phyloP scores from a whole-genome alignment of 2,113 vertebrate genomes.

The Lutjanus erythropterus region DNA sequence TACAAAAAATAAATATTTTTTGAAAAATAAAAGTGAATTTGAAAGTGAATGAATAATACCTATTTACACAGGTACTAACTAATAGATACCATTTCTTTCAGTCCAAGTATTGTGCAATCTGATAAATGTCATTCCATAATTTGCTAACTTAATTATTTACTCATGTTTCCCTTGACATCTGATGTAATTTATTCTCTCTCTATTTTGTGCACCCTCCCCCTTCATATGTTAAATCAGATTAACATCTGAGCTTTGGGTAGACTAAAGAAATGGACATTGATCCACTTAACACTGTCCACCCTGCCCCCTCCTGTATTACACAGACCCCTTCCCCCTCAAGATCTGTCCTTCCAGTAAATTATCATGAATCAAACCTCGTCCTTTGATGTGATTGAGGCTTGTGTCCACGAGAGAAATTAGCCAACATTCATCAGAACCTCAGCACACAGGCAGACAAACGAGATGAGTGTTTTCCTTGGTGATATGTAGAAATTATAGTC shows the following conservation, averaged over 20 bases:
- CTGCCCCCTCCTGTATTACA: background rate
- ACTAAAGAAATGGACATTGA: constrained; percentile 71
- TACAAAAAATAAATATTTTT: too few relatives aligned
- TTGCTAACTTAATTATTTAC: constrained; percentile 75
- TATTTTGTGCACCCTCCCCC: constrained; percentile 49
- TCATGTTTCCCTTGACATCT: constrained; percentile 71
- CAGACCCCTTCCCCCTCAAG: background rate
- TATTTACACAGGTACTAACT: background rate
- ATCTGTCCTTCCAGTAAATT: constrained; percentile 31
- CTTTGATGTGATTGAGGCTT: constrained; percentile 22
- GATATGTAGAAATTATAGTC: constrained; percentile 60
- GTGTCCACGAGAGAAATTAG: constrained; percentile 42
- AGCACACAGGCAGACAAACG: constrained; percentile 34
- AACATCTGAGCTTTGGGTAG: constrained; percentile 63
- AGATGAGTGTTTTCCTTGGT: constrained; percentile 44
- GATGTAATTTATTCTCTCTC: constrained; percentile 72
- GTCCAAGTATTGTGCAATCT: constrained; percentile 59
- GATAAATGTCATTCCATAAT: constrained; percentile 76
- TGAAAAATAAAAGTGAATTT: too few relatives aligned
- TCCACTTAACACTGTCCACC: constrained; percentile 52
- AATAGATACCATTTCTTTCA: background rate
- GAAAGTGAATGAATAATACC: too few relatives aligned
- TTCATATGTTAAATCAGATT: constrained; percentile 75
- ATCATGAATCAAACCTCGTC: background rate
- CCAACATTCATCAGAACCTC: constrained; percentile 34